Conservation (phyloP, 2,797 vertebrate species). For the Gila robusta region DNA sequence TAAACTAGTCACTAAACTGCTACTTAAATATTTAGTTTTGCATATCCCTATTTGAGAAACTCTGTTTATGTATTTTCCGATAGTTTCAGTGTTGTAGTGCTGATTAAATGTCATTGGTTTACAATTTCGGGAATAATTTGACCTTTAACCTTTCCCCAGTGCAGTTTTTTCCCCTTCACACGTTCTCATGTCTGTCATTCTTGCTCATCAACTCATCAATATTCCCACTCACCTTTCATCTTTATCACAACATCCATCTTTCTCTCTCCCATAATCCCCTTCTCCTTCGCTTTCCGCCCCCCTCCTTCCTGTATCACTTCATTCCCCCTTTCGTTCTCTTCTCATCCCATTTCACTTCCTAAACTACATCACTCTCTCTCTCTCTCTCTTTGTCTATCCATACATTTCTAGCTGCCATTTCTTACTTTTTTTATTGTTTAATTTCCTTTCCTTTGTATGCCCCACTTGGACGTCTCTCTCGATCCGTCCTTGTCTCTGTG, state of each 20-base stretch:
- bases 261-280: slow-evolving; percentile 57
- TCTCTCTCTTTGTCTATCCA: slow-evolving; percentile 50
- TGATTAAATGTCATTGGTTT: slow-evolving; percentile 81
- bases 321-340: slow-evolving; percentile 52
- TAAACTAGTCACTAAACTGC: neutral
- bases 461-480: slow-evolving; percentile 31
- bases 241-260: slow-evolving; percentile 54
- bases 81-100: slow-evolving; percentile 1
- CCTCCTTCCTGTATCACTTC: slow-evolving; percentile 48
- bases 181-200: slow-evolving; percentile 74
- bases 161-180: slow-evolving; percentile 29
- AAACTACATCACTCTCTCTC: slow-evolving; percentile 37
- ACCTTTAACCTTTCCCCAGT: slow-evolving; percentile 69
- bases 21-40: neutral
- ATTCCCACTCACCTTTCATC: slow-evolving; percentile 47
- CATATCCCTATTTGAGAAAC: neutral
- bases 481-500: slow-evolving; percentile 54
- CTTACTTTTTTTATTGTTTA: slow-evolving; percentile 54
- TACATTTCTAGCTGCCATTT: slow-evolving; percentile 52
- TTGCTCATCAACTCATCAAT: slow-evolving; percentile 70
- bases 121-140: slow-evolving; percentile 77
- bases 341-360: slow-evolving; percentile 61
- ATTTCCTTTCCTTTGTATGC: slow-evolving; percentile 50
- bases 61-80: neutral
- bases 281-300: slow-evolving; percentile 34